Conservation (phyloP, 2,888 invertebrate genomes). For the Sesamia inferens region DNA sequence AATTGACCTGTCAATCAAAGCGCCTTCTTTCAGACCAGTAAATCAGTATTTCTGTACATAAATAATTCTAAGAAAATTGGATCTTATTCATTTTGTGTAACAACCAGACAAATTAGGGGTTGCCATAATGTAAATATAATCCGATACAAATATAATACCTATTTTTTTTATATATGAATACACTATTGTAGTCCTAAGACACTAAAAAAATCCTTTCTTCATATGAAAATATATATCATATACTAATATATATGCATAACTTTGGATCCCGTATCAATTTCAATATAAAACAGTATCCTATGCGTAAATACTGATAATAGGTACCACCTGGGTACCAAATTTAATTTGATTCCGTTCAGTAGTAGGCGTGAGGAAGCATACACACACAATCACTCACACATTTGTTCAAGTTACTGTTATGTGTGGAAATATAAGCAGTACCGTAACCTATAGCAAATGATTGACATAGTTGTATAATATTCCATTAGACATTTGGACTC, state of each 20-base stretch:
- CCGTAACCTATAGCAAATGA: conserved; percentile 3
- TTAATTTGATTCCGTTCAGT: too few relatives aligned
- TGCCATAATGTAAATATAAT: conserved; percentile 26
- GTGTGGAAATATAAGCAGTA: neutral
- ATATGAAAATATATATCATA: neutral
- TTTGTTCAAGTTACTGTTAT: neutral
- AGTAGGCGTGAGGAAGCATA: too few relatives aligned
- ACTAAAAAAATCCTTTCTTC: neutral
- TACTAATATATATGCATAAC: too few relatives aligned
- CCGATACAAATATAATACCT: conserved; percentile 7
- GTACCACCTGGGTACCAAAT: too few relatives aligned
- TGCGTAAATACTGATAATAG: too few relatives aligned
- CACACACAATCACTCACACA: too few relatives aligned
- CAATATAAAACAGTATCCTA: too few relatives aligned
- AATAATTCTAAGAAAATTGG: conserved; percentile 51
- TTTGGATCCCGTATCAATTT: too few relatives aligned
- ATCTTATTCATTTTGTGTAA: conserved; percentile 49
- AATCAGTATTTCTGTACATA: conserved; percentile 48
- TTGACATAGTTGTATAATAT: conserved; percentile 30
- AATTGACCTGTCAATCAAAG: conserved; percentile 66
- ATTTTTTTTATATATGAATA: neutral
- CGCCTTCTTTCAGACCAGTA: conserved; percentile 45
- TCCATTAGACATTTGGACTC: conserved; percentile 36
- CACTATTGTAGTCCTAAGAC: neutral
- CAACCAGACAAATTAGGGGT: conserved; percentile 39